Conservation (phyloP, 1,140 invertebrate genomes). For the Drosophila novamexicana region DNA sequence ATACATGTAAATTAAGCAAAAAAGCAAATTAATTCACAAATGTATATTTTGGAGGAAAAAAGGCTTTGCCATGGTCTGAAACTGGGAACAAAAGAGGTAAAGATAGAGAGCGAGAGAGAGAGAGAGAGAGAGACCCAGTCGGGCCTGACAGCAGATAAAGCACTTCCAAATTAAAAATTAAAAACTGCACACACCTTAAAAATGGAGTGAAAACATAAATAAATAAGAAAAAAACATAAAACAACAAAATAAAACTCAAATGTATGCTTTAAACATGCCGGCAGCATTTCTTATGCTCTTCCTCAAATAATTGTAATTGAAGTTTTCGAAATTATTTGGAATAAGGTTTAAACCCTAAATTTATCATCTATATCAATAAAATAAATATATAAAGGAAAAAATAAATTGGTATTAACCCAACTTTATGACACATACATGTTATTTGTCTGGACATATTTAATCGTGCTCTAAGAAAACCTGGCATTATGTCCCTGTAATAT, state of each 20-base stretch:
- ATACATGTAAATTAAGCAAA: too few species aligned
- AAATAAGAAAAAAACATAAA: slow-evolving; percentile 19
- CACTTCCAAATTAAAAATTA: slow-evolving; percentile 40
- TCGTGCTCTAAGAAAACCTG: too few species aligned
- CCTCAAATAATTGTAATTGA: background rate
- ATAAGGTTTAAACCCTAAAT: too few species aligned
- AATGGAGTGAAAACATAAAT: slow-evolving; percentile 22
- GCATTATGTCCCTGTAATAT: too few species aligned
- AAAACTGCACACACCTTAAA: slow-evolving; percentile 44
- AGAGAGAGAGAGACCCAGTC: background rate
- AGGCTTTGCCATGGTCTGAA: background rate
- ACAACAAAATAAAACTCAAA: slow-evolving; percentile 11
- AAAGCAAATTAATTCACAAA: too few species aligned
- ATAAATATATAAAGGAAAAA: too few species aligned
- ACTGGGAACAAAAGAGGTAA: background rate
- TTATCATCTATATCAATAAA: too few species aligned
- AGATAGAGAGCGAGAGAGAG: background rate
- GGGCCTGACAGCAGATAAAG: slow-evolving; percentile 35
- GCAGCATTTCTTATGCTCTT: slow-evolving; percentile 8
- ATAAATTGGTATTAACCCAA: too few species aligned
- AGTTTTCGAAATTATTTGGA: background rate
- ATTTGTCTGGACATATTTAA: too few species aligned
- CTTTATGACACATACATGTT: too few species aligned
- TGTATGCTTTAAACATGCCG: background rate
- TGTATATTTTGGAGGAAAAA: background rate